Conservation (phyloP, 2,888 invertebrate species). For the Brenthis daphne region DNA sequence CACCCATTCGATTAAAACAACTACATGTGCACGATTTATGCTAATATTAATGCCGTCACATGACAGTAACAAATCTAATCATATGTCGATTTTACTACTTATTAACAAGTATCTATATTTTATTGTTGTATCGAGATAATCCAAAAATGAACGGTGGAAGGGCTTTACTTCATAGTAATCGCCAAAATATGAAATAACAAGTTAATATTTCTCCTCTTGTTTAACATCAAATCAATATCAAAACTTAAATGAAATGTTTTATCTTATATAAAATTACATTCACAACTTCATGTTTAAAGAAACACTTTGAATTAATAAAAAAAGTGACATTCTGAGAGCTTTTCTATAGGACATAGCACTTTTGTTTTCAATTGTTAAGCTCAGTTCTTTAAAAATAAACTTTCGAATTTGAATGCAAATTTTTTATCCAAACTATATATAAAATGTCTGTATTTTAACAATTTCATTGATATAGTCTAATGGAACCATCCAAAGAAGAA, state of each 20-base stretch:
- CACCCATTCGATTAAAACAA: constrained; percentile 10
- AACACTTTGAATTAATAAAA: too few species aligned
- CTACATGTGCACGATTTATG: constrained; percentile 15
- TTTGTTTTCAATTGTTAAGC: too few species aligned
- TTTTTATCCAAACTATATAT: background rate
- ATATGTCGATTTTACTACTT: constrained; percentile 7
- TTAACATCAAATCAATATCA: too few species aligned
- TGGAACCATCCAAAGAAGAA: background rate
- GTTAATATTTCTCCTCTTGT: too few species aligned
- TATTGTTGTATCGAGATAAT: constrained; percentile 5
- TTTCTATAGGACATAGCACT: too few species aligned
- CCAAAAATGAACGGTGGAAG: background rate
- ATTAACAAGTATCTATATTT: background rate
- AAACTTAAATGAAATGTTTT: too few species aligned
- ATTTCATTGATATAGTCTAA: constrained; percentile 1
- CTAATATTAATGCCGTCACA: constrained; percentile 5
- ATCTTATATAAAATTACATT: too few species aligned
- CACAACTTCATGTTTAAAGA: too few species aligned
- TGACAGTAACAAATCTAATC: constrained; percentile 8
- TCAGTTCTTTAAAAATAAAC: too few species aligned
- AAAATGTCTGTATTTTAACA: background rate
- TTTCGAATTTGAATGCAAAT: too few species aligned
- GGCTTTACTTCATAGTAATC: background rate
- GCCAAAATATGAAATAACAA: background rate
- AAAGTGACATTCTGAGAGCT: too few species aligned